These are phyloP conservation scores for Sarcophaga subvicina DNA, from an alignment of 2,888 invertebrate genomes.

Conservation along the genomic window DNA sequence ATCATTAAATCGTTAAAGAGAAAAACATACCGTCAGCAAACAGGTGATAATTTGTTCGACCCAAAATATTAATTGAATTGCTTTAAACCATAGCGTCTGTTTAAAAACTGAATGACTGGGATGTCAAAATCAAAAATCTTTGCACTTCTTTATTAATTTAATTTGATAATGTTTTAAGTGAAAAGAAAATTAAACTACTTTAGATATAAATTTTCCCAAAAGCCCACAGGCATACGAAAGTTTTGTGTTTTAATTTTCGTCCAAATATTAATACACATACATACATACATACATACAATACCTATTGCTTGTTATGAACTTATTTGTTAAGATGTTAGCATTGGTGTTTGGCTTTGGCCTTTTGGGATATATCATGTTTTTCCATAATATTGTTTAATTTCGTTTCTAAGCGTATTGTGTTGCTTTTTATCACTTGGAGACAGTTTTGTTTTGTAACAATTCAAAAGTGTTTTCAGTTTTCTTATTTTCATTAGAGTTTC, in stretches of 20 bases:
- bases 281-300: too few relatives aligned
- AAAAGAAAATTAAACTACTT: conserved; percentile 54
- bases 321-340: conserved; percentile 11
- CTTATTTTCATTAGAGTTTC: conserved; percentile 38
- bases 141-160: too few relatives aligned
- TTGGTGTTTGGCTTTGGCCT: conserved; percentile 18
- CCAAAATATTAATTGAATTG: too few relatives aligned
- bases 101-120: too few relatives aligned
- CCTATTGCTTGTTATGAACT: not conserved
- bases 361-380: conserved; percentile 47
- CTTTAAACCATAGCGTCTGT: too few relatives aligned
- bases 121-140: too few relatives aligned
- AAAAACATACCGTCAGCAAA: not conserved
- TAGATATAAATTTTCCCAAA: conserved; percentile 35
- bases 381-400: conserved; percentile 3
- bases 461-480: conserved; percentile 40
- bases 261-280: not conserved
- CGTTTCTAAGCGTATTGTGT: not conserved
- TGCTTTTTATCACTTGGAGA: conserved; percentile 28
- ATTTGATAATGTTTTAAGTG: too few relatives aligned
- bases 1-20: not conserved
- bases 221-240: conserved; percentile 17
- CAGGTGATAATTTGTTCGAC: too few relatives aligned
- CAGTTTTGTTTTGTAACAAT: conserved; percentile 52
- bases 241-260: conserved; percentile 46